These are phyloP conservation scores for Tenodera sinensis DNA, from an alignment of 2,888 invertebrate species.

Conservation along the genomic window DNA sequence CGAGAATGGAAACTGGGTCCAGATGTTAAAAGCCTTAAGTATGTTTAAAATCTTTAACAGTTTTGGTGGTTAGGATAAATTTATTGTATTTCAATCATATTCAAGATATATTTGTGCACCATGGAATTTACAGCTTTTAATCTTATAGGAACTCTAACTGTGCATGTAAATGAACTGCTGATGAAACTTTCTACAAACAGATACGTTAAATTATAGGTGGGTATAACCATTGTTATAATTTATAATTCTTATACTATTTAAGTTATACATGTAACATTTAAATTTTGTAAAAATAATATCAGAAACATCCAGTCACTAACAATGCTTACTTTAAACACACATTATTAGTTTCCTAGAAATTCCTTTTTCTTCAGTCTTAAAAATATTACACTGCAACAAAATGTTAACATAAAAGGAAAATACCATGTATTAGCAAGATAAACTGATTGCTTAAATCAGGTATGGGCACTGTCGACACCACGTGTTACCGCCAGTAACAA, in stretches of 20 bases:
- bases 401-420: neutral
- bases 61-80: too few species aligned
- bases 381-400: neutral
- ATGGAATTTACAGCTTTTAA: neutral
- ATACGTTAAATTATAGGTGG: neutral
- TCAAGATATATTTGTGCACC: neutral
- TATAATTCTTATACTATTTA: neutral
- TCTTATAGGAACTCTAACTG: neutral
- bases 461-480: too few species aligned
- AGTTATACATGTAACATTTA: neutral
- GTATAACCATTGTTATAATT: neutral
- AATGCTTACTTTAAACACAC: neutral
- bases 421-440: neutral
- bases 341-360: neutral
- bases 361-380: neutral
- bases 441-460: neutral
- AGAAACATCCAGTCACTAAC: neutral
- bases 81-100: too few species aligned
- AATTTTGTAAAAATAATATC: neutral
- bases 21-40: too few species aligned
- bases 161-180: neutral
- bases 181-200: neutral
- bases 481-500: too few species aligned
- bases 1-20: neutral
- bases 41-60: too few species aligned